phyloP scores from a whole-genome alignment of 2,888 invertebrate genomes.

The Lepidocyrtoides sp. region DNA sequence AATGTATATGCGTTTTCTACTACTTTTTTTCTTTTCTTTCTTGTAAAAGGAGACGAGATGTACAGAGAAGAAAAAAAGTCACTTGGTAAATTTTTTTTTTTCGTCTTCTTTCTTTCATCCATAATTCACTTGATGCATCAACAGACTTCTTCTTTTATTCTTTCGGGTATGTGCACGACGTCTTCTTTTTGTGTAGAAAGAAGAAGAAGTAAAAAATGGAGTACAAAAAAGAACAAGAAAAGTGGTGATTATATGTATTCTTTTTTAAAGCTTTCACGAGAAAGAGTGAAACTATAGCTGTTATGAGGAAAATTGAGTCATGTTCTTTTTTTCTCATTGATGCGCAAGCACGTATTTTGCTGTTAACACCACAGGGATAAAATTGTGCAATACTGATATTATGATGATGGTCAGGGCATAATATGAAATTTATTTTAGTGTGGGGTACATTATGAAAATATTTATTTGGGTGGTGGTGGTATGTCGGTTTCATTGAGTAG shows the following conservation, averaged over 20 bases:
- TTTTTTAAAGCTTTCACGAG: neutral
- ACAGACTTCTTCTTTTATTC: neutral
- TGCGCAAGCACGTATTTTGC: neutral
- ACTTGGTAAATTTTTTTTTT: slow-evolving; percentile 9
- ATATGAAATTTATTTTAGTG: neutral
- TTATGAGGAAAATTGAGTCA: neutral
- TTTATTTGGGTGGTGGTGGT: no score
- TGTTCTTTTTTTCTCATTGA: neutral
- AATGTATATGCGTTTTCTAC: slow-evolving; percentile 13
- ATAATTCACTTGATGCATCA: slow-evolving; percentile 23
- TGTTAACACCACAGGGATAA: neutral
- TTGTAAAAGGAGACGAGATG: slow-evolving; percentile 16
- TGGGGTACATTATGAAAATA: neutral
- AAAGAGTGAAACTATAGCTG: no score
- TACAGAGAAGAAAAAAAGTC: slow-evolving; percentile 14
- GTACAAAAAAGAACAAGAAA: slow-evolving; percentile 4
- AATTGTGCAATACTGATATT: neutral
- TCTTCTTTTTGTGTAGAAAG: neutral
- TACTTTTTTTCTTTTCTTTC: neutral
- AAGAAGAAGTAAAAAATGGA: neutral
- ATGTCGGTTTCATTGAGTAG: no score
- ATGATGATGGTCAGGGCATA: neutral
- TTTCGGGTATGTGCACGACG: neutral
- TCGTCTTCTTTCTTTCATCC: slow-evolving; percentile 42
- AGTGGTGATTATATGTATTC: slow-evolving; percentile 9